Evolutionary conservation across 2,888 invertebrate genomes (phyloP).

Genomic region (Eulithis testata): DNA sequence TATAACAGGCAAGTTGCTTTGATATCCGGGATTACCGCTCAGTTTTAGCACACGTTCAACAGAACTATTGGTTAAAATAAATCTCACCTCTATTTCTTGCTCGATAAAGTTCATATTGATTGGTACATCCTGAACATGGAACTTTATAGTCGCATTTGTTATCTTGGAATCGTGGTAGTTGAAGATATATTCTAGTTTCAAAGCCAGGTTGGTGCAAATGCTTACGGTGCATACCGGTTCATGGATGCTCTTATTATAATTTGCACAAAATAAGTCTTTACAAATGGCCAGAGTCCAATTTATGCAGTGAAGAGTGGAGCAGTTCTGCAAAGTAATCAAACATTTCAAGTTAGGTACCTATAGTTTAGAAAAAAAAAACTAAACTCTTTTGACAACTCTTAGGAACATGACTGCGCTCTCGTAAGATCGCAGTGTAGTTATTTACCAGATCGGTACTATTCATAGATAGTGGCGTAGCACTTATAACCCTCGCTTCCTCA

Average conservation of each 20-base stretch:
- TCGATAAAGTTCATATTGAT: conserved; percentile 50
- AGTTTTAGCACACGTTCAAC: conserved; percentile 57
- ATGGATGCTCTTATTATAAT: conserved; percentile 62
- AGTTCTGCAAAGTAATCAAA: conserved; percentile 62
- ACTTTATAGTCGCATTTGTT: conserved; percentile 63
- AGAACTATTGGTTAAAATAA: conserved; percentile 62
- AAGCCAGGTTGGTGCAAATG: conserved; percentile 64
- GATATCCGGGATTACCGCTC: conserved; percentile 93
- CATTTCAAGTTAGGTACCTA: background rate
- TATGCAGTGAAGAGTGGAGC: conserved; percentile 66
- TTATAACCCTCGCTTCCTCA: conserved; percentile 60
- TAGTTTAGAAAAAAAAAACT: too few species aligned
- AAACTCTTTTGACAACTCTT: too few species aligned
- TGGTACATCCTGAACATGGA: conserved; percentile 57
- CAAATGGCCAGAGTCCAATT: conserved; percentile 69
- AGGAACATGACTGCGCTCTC: too few species aligned
- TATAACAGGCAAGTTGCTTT: conserved; percentile 86
- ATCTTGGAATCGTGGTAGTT: conserved; percentile 65
- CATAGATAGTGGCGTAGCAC: conserved; percentile 56
- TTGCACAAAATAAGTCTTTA: conserved; percentile 53
- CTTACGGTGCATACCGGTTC: conserved; percentile 63
- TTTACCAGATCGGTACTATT: conserved; percentile 65
- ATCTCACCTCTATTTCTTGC: conserved; percentile 66
- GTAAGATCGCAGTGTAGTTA: too few species aligned
- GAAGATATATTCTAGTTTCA: conserved; percentile 66